Base-by-base conservation (phyloP, 2,888 invertebrate genomes). In the Clanis bilineata region DNA sequence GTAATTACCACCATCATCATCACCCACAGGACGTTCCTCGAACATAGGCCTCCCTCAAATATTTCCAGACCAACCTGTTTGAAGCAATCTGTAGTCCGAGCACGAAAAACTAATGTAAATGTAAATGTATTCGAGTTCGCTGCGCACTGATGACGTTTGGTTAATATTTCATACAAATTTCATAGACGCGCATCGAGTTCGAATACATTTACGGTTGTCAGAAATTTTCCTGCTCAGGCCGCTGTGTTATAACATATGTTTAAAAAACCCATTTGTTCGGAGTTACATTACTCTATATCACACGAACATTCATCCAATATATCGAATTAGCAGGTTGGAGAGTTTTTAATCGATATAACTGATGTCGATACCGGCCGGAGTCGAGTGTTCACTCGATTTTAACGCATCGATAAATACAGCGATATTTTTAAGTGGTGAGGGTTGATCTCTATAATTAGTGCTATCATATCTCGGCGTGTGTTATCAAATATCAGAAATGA, bases 301-400 rank as follows among this genome's bases (percentile, higher is more conserved):
- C 7, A n/a, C 28, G n/a, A 18, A 6, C 1, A 28, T 18, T 59
- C 47, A 54, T 28, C 12, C 45, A 32, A 23, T 57, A 56, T 51
- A 62, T 62, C 28, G 32, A 38, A 54, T 22, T 51, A 54, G 18
- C 41, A 44, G 54, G 43, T 64, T 58, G 56, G 57, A 64, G 56
- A 32, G 28, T 61, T 59, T 62, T 66, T 59, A 67, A 68, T 68
- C 65, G 56, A 72, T 71, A 67, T 60, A 51, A 32, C 51, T 51
- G 25, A 3, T 74, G 74, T 70, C 75, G 64, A 70, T 69, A 70
- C 56, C 71, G 55, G 64, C 47, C 58, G 41, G 45, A 25, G 44
- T 62, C 47, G 62, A 75, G 74, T 63, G 57, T 57, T 58, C 61
- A 51, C 18, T 51, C 51, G 51, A 51, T 51, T 51, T 32, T 51